phyloP scores from a whole-genome alignment of 2,113 vertebrate species.

The Marmota monax region DNA sequence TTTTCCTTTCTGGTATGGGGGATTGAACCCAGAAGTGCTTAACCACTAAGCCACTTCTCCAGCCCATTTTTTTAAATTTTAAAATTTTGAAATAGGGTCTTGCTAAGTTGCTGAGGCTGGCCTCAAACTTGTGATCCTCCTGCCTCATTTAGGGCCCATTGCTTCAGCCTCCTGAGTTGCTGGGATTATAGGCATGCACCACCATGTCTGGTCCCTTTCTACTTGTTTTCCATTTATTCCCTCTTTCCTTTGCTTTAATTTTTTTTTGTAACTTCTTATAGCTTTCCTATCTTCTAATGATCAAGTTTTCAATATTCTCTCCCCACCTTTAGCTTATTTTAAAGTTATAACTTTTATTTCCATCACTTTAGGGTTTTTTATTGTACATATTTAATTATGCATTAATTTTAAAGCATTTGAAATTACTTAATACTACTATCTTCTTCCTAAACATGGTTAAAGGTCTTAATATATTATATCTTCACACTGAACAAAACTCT shows the following conservation, averaged over 20 bases:
- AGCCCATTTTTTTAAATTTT: too few relatives aligned
- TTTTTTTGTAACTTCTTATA: not conserved
- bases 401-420: conserved; percentile 43
- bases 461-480: not conserved
- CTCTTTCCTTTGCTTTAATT: conserved; percentile 39
- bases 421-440: conserved; percentile 37
- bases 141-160: too few relatives aligned
- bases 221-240: conserved; percentile 59
- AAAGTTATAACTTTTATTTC: conserved; percentile 22
- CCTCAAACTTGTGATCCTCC: too few relatives aligned
- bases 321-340: not conserved
- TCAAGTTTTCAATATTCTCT: conserved; percentile 21
- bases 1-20: too few relatives aligned
- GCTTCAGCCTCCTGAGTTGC: too few relatives aligned
- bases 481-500: not conserved
- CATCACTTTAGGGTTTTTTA: conserved; percentile 32
- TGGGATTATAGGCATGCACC: not conserved
- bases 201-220: not conserved
- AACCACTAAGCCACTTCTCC: too few relatives aligned
- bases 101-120: too few relatives aligned
- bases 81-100: too few relatives aligned
- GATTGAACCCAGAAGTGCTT: too few relatives aligned
- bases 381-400: conserved; percentile 21
- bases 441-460: conserved; percentile 9
- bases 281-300: not conserved